Conservation (phyloP, 2,797 vertebrate species). For the Cyclopterus lumpus region DNA sequence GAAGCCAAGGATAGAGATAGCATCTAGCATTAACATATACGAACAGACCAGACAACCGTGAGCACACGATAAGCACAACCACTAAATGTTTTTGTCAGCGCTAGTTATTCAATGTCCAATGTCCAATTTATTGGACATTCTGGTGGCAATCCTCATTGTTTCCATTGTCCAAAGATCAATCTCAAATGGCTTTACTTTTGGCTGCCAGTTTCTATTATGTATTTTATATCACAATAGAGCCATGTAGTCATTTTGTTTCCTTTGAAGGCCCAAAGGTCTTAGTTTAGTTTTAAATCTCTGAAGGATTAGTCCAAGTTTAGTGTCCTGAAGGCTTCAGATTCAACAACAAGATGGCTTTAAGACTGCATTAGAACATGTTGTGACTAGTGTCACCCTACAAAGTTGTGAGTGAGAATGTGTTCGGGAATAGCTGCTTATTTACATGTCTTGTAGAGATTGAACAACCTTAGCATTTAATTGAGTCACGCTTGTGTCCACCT, state of each 20-base stretch:
- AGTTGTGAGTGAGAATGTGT: neutral
- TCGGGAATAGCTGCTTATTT: neutral
- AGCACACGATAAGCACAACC: slow-evolving; percentile 8
- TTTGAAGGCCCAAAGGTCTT: neutral
- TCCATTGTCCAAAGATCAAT: slow-evolving; percentile 7
- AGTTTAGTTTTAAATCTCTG: neutral
- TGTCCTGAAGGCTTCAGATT: neutral
- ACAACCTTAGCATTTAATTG: neutral
- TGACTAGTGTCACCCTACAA: neutral
- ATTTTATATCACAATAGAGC: neutral
- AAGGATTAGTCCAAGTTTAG: neutral
- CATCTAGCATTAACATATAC: neutral
- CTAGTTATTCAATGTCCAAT: neutral
- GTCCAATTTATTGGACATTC: neutral
- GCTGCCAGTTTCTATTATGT: slow-evolving; percentile 2
- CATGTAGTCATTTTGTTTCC: slow-evolving; percentile 3
- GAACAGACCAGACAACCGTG: neutral
- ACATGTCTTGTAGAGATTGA: neutral
- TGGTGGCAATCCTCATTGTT: neutral
- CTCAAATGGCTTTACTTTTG: slow-evolving; percentile 13
- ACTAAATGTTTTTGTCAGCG: neutral
- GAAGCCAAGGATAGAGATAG: neutral
- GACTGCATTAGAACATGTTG: too few relatives aligned
- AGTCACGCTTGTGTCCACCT: neutral
- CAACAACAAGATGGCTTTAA: neutral